phyloP scores from a whole-genome alignment of 30 jellyfish, hydroid and myxozoan species.

The Cassiopea andromeda region DNA sequence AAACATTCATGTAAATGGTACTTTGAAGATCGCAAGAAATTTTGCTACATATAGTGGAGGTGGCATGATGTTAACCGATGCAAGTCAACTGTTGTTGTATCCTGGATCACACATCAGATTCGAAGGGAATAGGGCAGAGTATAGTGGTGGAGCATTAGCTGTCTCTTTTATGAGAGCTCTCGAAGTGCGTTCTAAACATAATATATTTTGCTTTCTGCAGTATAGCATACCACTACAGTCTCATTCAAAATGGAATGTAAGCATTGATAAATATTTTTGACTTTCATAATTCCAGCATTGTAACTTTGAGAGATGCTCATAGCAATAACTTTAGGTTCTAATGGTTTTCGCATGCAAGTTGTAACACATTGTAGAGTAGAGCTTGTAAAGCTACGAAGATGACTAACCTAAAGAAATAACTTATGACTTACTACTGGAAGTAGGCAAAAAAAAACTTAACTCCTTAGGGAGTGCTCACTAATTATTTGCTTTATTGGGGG shows the following conservation, averaged over 20 bases:
- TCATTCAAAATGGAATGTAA: constrained; percentile 88
- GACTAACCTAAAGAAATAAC: no score
- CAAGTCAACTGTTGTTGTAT: constrained; percentile 68
- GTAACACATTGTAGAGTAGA: no score
- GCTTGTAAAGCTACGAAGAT: no score
- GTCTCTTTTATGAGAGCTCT: constrained; percentile 79
- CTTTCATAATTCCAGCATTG: not conserved
- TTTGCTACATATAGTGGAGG: constrained; percentile 75
- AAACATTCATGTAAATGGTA: constrained; percentile 53
- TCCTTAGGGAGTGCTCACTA: no score
- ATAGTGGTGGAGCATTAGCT: constrained; percentile 88
- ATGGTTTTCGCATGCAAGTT: not conserved
- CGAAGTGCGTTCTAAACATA: constrained; percentile 62
- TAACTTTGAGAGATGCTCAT: not conserved
- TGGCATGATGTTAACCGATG: constrained; percentile 81
- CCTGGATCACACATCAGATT: constrained; percentile 62
- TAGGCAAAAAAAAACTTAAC: no score
- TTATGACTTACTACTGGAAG: no score
- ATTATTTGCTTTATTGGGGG: no score
- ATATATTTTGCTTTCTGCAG: constrained; percentile 87
- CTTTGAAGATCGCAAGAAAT: constrained; percentile 50
- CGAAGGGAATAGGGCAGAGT: constrained; percentile 62
- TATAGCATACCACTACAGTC: constrained; percentile 61
- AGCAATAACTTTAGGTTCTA: not conserved
- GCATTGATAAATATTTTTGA: not conserved